Evolutionary conservation across 2,888 invertebrate species (phyloP), one percentile per base, ranked within the genome.

Genomic region (Cosmorhoe ocellata): DNA sequence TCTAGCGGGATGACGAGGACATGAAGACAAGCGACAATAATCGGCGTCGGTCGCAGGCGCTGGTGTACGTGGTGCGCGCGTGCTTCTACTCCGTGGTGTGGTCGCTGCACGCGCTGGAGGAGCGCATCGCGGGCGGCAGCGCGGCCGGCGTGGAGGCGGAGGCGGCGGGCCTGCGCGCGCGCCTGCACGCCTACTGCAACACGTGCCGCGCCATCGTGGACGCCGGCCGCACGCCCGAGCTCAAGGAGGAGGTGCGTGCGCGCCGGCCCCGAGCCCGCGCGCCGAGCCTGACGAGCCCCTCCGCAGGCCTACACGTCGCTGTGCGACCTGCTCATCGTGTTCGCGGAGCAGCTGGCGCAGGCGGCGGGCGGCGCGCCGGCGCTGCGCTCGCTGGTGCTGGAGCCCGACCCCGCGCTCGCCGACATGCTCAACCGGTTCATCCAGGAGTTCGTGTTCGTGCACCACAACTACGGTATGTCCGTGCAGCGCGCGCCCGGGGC

Each of bases 261-360:
- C 18, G 18, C 18, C 3, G 2, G 5, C 18, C 18, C 5, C 18
- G 2, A 18, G 18, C 18, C n/a, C n/a, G n/a, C n/a, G n/a, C n/a
- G n/a, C n/a, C n/a, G n/a, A n/a, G n/a, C n/a, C n/a, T n/a, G n/a
- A n/a, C n/a, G n/a, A n/a, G n/a, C n/a, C n/a, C n/a, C n/a, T n/a
- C n/a, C n/a, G 2, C 81, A 96, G 94, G 97, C 99, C 0, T 99
- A 97, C 86, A 94, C 96, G 53, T 96, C 96, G n/a, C 93, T 99
- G 44, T 99, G 99, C 86, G 99, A 99, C 90, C 90, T 98, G 64
- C 91, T 99, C 66, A 95, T 99, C 10, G 93, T 98, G 65, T 99
- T 99, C 91, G 97, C 97, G 70, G 95, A 95, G 81, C 96, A 97
- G 71, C 82, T 98, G 44, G 67, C 61, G 62, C 74, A 66, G 63